Evolutionary conservation across 2,888 invertebrate species (phyloP).

Genomic region (Mimas tiliae): DNA sequence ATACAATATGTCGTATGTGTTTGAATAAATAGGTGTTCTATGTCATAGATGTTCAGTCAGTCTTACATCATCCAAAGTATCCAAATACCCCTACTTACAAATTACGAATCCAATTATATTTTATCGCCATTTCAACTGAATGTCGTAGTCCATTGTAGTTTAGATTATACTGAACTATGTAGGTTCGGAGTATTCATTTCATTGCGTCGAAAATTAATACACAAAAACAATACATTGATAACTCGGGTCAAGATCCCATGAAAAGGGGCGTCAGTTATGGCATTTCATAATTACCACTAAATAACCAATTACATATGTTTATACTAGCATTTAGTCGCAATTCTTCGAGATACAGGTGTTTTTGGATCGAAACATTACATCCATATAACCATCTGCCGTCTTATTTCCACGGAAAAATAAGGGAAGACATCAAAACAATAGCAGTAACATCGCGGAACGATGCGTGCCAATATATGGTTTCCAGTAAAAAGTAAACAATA

Average conservation of each 20-base stretch:
- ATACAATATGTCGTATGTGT: too few species aligned
- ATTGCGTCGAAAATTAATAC: background rate
- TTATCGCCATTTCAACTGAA: constrained; percentile 1
- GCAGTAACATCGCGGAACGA: constrained; percentile 38
- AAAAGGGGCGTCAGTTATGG: background rate
- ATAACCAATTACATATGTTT: background rate
- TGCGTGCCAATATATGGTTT: constrained; percentile 62
- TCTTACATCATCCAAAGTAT: too few species aligned
- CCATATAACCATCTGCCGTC: constrained; percentile 40
- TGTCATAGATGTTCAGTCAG: too few species aligned
- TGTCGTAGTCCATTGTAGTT: background rate
- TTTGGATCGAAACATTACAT: background rate
- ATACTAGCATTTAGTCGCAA: background rate
- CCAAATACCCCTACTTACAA: background rate
- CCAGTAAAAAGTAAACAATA: constrained; percentile 77
- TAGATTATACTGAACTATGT: background rate
- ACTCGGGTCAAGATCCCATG: background rate
- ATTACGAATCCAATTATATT: background rate
- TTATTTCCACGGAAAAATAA: constrained; percentile 22
- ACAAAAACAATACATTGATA: background rate
- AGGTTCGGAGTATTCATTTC: background rate
- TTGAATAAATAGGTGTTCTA: too few species aligned
- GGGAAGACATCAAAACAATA: constrained; percentile 18
- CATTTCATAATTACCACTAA: background rate
- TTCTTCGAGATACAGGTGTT: constrained; percentile 2